Evolutionary conservation across 2,113 vertebrate species (phyloP), one percentile per base, ranked within the genome.

Genomic region (Poicephalus gulielmi): DNA sequence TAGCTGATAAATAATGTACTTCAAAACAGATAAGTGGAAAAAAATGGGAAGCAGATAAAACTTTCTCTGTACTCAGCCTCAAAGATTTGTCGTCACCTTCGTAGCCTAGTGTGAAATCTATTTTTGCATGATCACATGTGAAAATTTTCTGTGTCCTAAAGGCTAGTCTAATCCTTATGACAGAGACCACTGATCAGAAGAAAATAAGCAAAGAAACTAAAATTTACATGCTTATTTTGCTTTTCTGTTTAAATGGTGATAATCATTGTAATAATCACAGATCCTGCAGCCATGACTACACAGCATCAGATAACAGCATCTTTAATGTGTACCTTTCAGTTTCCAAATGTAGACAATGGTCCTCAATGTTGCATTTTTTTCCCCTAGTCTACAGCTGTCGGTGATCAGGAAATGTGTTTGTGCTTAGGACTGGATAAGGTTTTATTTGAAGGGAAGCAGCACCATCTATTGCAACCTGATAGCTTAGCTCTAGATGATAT

Each of bases 401-500:
- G 9, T 64, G 24, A 76, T 74, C 31, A 41, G 69, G n/a, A 35
- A 43, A 39, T 9, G 7, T 11, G 52, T 1, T 2, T 18, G 41
- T 71, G 37, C 46, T 83, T 47, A 41, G 23, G 27, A 15, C 6
- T 82, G 41, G 13, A 15, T 60, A 52, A 41, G 59, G 41, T 82
- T 47, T 71, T 77, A 86, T 92, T 53, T 74, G 74, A 55, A 91
- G 66, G 92, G 80, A 49, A 83, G 43, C n/a, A 84, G 96, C 96
- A 96, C 97, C 98, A 97, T 86, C 98, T 98, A 95, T 97, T 96
- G 98, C 55, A 88, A 75, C 4, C 5, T 35, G 5, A 25, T 17
- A 30, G 83, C 35, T 88, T 78, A 83, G 35, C 53, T 79, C 31
- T 44, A 63, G 37, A 18, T 57, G 14, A 30, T 16, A 35, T 19